These are phyloP conservation scores for Blastobasis lacticolella DNA, from an alignment of 2,888 invertebrate genomes.

Conservation along the genomic window DNA sequence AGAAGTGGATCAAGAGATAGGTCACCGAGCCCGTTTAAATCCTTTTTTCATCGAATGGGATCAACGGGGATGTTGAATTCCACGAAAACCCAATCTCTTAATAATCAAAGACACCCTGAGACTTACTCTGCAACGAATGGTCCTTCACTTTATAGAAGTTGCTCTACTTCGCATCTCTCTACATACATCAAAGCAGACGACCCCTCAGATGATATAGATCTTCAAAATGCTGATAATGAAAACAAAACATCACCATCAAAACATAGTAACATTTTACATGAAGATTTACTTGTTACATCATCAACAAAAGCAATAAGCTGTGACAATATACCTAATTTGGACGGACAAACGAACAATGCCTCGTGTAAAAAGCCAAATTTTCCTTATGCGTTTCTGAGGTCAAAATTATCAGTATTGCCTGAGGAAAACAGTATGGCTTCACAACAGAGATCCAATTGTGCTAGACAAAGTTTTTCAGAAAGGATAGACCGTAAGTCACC, in stretches of 20 bases:
- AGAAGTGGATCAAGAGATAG: constrained; percentile 67
- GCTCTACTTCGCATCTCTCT: constrained; percentile 84
- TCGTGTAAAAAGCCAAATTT: constrained; percentile 78
- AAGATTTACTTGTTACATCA: constrained; percentile 54
- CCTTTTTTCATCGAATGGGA: constrained; percentile 83
- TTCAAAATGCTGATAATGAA: constrained; percentile 64
- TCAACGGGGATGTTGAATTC: constrained; percentile 84
- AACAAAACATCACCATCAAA: constrained; percentile 51
- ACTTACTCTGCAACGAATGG: constrained; percentile 58
- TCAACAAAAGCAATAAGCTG: constrained; percentile 80
- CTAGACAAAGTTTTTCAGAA: constrained; percentile 70
- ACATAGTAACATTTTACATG: constrained; percentile 38
- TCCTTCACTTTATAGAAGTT: constrained; percentile 79
- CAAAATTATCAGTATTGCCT: constrained; percentile 83
- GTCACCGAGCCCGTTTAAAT: constrained; percentile 79
- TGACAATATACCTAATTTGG: constrained; percentile 80
- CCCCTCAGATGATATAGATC: constrained; percentile 84
- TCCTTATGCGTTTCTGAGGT: constrained; percentile 84
- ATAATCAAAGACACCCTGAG: constrained; percentile 47
- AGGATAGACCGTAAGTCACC: constrained; percentile 63
- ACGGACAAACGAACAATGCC: constrained; percentile 58
- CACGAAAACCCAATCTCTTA: constrained; percentile 63
- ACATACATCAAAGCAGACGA: constrained; percentile 86
- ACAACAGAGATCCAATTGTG: constrained; percentile 61
- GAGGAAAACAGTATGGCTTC: constrained; percentile 79